Base-by-base conservation (phyloP, 2,113 vertebrate species). In the Acanthochromis polyacanthus region DNA sequence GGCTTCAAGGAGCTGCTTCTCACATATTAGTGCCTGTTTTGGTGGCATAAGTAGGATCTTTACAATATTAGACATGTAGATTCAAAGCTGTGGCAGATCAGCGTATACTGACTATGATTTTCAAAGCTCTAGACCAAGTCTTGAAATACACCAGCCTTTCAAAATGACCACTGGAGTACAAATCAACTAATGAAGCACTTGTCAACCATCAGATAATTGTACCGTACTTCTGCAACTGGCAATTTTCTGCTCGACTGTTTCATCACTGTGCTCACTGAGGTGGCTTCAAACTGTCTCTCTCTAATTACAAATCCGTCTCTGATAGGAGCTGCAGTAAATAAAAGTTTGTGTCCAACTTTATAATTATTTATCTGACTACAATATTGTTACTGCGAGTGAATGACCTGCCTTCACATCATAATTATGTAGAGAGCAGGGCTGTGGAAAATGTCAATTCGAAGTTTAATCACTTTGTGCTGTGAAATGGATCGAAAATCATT, bases 201-300 rank as follows among this genome's bases (percentile, higher is more conserved):
- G 81, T 89, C 81, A 84, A 73, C 46, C 43, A 77, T 57, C 69
- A 75, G 70, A 81, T 80, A 75, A 72, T 73, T 83, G 70, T 52
- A 52, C 78, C 45, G 62, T 72, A 52, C 66, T 78, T 46, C 43
- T 36, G 53, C 45, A 23, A 80, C 65, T 72, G 55, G 63, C 60
- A 76, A 84, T 90, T 90, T 88, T 88, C 86, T 84, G 83, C 80
- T 80, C 17, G 22, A 36, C 71, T 85, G 79, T 83, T 60, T 85
- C 75, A 76, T 91, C 61, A 65, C 50, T 75, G 69, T 82, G 78
- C 46, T 84, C 85, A 84, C 71, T 83, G 82, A 81, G 55, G 70
- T 78, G 80, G 50, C 65, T 66, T 75, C n/a, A 67, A 68, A 76
- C 28, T 59, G 61, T 59, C 40, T 55, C 57, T 64, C 43, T 77